These are phyloP conservation scores for Agapornis canus DNA, from an alignment of 2,797 vertebrate genomes.

Conservation along the genomic window DNA sequence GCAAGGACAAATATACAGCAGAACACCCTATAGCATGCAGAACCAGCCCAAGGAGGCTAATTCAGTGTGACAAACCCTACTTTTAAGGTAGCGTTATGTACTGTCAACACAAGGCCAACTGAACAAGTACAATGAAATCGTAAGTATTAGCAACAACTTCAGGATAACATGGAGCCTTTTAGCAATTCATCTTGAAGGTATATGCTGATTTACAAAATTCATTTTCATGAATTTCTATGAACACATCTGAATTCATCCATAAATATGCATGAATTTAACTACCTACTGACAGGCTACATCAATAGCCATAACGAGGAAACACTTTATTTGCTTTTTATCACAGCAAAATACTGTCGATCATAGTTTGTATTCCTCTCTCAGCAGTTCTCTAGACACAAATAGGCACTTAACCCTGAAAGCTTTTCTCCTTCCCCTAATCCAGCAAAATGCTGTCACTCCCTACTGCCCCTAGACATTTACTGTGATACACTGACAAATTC, in stretches of 20 bases:
- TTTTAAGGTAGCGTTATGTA: neutral
- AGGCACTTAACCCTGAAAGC: neutral
- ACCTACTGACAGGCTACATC: neutral
- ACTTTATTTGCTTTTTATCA: neutral
- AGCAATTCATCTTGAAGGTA: neutral
- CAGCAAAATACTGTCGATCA: neutral
- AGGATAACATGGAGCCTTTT: neutral
- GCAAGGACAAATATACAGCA: neutral
- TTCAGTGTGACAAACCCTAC: neutral
- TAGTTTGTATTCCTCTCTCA: neutral
- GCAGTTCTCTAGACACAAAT: neutral
- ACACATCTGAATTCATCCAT: neutral
- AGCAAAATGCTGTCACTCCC: neutral
- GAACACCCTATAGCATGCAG: neutral
- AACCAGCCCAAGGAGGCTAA: neutral
- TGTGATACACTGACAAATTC: neutral
- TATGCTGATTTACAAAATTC: rapidly evolving
- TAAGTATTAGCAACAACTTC: neutral
- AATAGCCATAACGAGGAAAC: neutral
- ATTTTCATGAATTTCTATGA: neutral
- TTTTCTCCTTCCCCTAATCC: neutral
- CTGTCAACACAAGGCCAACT: neutral
- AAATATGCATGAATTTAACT: neutral
- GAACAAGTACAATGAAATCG: neutral
- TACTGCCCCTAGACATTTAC: neutral